Evolutionary conservation across 2,113 vertebrate genomes (phyloP), one percentile per base, ranked within the genome.

Genomic region (Myrmophylax atrothorax): DNA sequence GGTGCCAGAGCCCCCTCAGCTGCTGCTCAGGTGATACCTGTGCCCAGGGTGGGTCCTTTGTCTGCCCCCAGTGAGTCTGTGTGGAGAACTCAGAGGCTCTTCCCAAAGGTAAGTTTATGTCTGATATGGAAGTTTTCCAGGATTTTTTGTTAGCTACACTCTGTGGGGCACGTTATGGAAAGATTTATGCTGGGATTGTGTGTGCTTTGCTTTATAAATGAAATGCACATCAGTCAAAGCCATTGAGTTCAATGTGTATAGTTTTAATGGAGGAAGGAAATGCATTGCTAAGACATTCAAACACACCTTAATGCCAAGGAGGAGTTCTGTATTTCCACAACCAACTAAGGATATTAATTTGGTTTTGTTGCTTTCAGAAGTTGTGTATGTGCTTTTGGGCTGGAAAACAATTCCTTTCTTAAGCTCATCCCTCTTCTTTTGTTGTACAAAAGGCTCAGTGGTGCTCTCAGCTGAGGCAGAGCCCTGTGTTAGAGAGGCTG

Each of bases 131-230:
- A 53, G 3, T n/a, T 80, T 82, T 60, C 14, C 1, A 12, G 14
- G 28, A 6, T 28, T 42, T 9, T 14, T 56, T 67, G 7, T 70
- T 70, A 19, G 6, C 63, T 81, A 4, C 1, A 2, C 1, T 55
- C 7, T 26, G 7, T 44, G 16, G 3, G 64, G 3, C 0, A 0
- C 7, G 0, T 46, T 80, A 23, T 5, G 50, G 46, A 24, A 55
- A 79, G 58, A 18, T 25, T 55, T 20, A 1, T 44, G 1, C 4
- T 64, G 38, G 3, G 2, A 49, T 80, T 85, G 3, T 64, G 52
- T 20, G 3, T 72, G 3, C 19, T 87, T 83, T 50, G 3, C 18
- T 67, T 50, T 76, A 47, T 56, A 12, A 75, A n/a, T 72, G 7
- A 70, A 26, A 10, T 72, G 31, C 1, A 1, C 4, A 3, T 60